Evolutionary conservation across 2,888 invertebrate genomes (phyloP), one percentile per base, ranked within the genome.

Genomic region (Sarcophaga subvicina): DNA sequence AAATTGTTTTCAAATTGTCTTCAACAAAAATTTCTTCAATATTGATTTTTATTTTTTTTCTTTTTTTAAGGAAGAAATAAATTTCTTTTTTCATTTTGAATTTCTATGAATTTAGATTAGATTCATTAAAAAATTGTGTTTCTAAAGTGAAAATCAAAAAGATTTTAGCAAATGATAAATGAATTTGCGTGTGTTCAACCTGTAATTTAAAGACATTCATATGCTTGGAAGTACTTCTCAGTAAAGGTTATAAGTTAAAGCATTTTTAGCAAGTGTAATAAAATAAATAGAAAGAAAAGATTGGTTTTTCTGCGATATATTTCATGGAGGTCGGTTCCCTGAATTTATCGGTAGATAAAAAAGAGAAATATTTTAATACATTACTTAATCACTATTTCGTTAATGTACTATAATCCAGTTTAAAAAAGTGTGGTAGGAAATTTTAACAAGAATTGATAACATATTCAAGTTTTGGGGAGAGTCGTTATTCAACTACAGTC

Each of bases 91-190:
- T 8, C 8, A 6, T 37, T 60, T 2, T 37, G 73, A 17, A 80
- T 78, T 87, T 66, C 75, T 67, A 12, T 84, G 84, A 84, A 87
- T 81, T 84, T 54, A 60, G 79, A 82, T 84, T 63, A 79, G 60
- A 62, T 71, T 79, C 69, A 80, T 77, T 80, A 77, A 87, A 62
- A 47, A 17, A 54, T 25, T 11, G 64, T 14, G 59, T 22, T 22
- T 22, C 1, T 8, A 25, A 72, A 2, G 6, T 11, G 20, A 12
- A 66, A 60, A 73, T 14, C n/a, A 37, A 20, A 27, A 49, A 83
- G 73, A 78, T 86, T 62, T 73, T 64, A 47, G n/a, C 60, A 37
- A 72, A 84, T 84, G 81, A 87, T 84, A 84, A 87, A 87, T 87
- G 84, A 83, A 70, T 80, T 83, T 72, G 47, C 63, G n/a, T 49